Percentiles rank a stretch among this genome's conserved stretches.
phyloP scores from a whole-genome alignment of 2,113 vertebrate species.

The Prunella fulvescens region DNA sequence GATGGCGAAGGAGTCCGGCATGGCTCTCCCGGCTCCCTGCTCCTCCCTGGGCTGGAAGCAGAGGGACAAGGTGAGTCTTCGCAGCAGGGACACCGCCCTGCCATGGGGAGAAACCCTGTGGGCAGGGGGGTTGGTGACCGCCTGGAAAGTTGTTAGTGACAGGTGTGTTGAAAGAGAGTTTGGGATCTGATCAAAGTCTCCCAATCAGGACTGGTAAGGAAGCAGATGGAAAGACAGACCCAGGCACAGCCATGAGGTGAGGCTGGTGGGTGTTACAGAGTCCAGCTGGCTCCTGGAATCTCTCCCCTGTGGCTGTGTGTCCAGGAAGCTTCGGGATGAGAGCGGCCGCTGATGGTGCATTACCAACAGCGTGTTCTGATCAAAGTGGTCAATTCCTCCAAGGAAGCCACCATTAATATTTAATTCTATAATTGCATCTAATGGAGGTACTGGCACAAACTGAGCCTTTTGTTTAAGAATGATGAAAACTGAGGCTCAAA shows the following conservation, averaged over 20 bases:
- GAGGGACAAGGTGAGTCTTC: neutral
- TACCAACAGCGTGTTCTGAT: slow-evolving; percentile 33
- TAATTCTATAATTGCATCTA: slow-evolving; percentile 80
- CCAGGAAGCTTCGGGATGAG: neutral
- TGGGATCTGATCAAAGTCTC: neutral
- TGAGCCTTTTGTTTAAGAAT: slow-evolving; percentile 31
- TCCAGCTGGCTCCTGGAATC: neutral
- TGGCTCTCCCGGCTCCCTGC: neutral
- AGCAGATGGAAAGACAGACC: neutral
- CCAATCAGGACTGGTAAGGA: neutral
- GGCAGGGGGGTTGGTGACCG: neutral
- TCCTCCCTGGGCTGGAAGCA: neutral
- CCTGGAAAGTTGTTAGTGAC: neutral
- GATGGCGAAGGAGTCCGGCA: slow-evolving; percentile 79
- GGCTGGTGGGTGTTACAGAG: neutral
- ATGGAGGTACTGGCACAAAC: slow-evolving; percentile 61
- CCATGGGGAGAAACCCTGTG: neutral
- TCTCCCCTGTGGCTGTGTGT: neutral
- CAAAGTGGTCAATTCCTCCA: slow-evolving; percentile 57
- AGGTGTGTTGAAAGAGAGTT: neutral
- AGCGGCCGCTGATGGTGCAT: slow-evolving; percentile 12
- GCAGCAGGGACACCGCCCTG: neutral
- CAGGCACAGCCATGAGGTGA: rapidly evolving
- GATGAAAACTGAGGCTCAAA: neutral
- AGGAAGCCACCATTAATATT: slow-evolving; percentile 80